Conservation (phyloP, 2,113 vertebrate species). For the Menura novaehollandiae region DNA sequence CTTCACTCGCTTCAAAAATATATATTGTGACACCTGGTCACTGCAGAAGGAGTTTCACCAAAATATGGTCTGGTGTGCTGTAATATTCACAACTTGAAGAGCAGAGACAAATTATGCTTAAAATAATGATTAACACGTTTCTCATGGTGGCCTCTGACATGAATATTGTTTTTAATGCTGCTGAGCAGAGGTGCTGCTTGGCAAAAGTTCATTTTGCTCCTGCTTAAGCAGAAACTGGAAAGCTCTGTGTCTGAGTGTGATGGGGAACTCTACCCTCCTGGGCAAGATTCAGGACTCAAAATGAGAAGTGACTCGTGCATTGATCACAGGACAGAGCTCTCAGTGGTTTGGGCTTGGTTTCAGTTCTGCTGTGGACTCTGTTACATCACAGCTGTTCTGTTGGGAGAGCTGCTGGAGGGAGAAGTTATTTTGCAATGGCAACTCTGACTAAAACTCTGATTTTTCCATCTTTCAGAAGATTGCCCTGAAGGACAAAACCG, state of each 20-base stretch:
- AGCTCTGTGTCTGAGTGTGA: neutral
- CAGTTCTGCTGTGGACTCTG: neutral
- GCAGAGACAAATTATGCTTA: neutral
- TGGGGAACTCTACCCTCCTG: neutral
- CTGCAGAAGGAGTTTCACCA: neutral
- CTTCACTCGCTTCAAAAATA: neutral
- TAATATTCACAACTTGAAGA: neutral
- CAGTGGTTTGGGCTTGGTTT: neutral
- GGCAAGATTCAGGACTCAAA: neutral
- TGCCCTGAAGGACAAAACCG: neutral
- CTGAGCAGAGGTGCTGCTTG: neutral
- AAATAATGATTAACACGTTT: neutral
- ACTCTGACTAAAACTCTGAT: neutral
- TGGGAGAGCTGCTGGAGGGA: neutral
- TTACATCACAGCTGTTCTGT: neutral
- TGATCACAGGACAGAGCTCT: neutral
- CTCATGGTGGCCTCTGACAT: neutral
- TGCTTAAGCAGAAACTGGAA: neutral
- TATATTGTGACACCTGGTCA: fast-evolving
- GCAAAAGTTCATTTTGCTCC: neutral
- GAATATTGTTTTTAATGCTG: neutral
- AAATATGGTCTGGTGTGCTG: neutral
- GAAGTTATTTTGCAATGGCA: neutral
- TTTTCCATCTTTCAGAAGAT: neutral
- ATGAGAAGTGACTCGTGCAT: neutral